These are phyloP conservation scores for Plebejus argus DNA, from an alignment of 2,888 invertebrate genomes.

Conservation along the genomic window DNA sequence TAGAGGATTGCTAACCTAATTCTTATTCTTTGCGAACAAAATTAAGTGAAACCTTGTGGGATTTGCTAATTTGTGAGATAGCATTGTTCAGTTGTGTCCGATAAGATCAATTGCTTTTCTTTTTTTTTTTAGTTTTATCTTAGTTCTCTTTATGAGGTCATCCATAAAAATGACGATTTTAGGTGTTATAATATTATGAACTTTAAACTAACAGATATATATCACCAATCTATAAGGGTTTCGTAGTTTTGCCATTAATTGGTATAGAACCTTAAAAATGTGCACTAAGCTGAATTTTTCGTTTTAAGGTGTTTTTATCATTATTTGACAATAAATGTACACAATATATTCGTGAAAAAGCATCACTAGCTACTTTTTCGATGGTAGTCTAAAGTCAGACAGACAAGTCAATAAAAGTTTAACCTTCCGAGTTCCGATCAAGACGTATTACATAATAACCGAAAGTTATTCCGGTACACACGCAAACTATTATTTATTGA, in stretches of 20 bases:
- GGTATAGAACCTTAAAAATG: no score
- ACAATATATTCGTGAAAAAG: no score
- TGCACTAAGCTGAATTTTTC: no score
- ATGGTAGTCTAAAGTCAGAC: background rate
- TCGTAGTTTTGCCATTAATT: no score
- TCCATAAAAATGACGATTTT: no score
- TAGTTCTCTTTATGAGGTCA: no score
- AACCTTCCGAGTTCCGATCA: background rate
- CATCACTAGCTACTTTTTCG: no score
- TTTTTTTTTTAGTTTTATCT: background rate
- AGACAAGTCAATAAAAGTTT: background rate
- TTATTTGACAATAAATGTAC: no score
- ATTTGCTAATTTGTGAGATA: background rate
- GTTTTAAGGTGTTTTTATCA: no score
- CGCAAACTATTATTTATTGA: background rate
- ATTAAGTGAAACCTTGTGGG: background rate
- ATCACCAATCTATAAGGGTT: no score
- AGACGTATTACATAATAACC: background rate
- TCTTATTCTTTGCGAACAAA: constrained; percentile 9
- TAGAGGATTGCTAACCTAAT: background rate
- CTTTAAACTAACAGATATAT: no score
- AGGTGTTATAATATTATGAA: no score
- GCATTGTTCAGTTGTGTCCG: background rate
- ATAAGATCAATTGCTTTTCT: background rate
- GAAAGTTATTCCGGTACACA: background rate